Percentiles rank a stretch among this genome's conserved stretches.
These are phyloP conservation scores for Martes flavigula DNA, from an alignment of 2,797 vertebrate genomes.

Conservation along the genomic window DNA sequence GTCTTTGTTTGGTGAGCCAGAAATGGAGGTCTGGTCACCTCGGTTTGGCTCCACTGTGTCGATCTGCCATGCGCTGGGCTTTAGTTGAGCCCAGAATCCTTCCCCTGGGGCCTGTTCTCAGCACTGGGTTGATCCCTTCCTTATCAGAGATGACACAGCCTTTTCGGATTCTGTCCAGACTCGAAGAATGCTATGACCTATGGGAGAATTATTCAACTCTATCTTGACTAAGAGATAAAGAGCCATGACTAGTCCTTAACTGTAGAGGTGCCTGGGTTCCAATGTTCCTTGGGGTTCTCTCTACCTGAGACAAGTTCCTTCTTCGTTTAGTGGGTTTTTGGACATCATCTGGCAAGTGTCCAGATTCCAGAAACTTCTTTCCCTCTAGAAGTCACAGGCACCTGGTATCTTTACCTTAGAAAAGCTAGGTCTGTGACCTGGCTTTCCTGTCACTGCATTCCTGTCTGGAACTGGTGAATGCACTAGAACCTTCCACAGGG, in stretches of 20 bases:
- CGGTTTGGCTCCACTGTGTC: not conserved
- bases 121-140: slow-evolving; percentile 17
- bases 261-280: not conserved
- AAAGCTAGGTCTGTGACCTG: slow-evolving; percentile 49
- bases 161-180: not conserved
- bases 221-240: not conserved
- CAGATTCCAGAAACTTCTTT: slow-evolving; percentile 36
- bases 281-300: not conserved
- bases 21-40: not conserved
- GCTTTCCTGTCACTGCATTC: not conserved
- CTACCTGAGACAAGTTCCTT: not conserved
- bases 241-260: not conserved
- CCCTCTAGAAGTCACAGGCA: not conserved
- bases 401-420: slow-evolving; percentile 40
- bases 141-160: not conserved
- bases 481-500: not conserved
- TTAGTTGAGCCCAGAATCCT: not conserved
- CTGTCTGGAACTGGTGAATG: slow-evolving; percentile 35
- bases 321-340: slow-evolving; percentile 27
- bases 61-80: not conserved
- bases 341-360: slow-evolving; percentile 53
- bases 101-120: not conserved
- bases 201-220: slow-evolving; percentile 9
- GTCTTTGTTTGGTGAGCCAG: too few relatives aligned
- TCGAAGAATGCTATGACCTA: not conserved